Evolutionary conservation across 30 jellyfish, hydroid and myxozoan species (phyloP), one percentile per base, ranked within the genome.

Genomic region (Chrysaora quinquecirrha): DNA sequence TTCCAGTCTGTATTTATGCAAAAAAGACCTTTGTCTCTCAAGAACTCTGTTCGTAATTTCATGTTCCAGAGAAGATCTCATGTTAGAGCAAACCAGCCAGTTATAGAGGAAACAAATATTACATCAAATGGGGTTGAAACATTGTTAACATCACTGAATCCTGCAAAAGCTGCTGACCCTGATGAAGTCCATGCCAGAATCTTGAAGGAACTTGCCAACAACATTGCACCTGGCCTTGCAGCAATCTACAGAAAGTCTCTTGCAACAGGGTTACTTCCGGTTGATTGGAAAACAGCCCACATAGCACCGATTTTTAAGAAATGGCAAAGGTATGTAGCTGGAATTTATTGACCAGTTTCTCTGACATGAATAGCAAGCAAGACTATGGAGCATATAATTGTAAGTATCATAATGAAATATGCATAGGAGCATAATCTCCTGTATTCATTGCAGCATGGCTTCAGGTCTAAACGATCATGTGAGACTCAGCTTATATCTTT

Each of bases 161-260:
- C 73, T 33, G 71, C 71, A 32, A 76, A 76, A 76, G 87, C 87
- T 58, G 87, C 80, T 76, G 87, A 80, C 64, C 79, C 87, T 23
- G 87, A 76, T 76, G 67, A 76, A 50, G 34, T 76, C 73, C 76
- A 58, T 43, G 76, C 87, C 78, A 54, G 78, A 58, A 58, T 52
- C 64, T 58, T 76, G 67, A 54, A 34, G 65, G 67, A 76, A 54
- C 87, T 76, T 76, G 87, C 87, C 78, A 32, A 52, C 38, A 58
- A 32, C 79, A 30, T 76, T 21, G 25, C 87, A 43, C 78, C 87
- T 30, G 73, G 71, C 38, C 78, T 52, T 50, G 73, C 80, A 4
- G 65, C 78, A 52, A 58, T 76, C 64, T 76, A 76, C 78, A 29
- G 73, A 54, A 52, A 58, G 32, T 76, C 64, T 54, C 73, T 50